Percentiles rank a stretch among this genome's conserved stretches.
phyloP scores from a whole-genome alignment of 2,113 vertebrate genomes.

The Smithornis capensis region DNA sequence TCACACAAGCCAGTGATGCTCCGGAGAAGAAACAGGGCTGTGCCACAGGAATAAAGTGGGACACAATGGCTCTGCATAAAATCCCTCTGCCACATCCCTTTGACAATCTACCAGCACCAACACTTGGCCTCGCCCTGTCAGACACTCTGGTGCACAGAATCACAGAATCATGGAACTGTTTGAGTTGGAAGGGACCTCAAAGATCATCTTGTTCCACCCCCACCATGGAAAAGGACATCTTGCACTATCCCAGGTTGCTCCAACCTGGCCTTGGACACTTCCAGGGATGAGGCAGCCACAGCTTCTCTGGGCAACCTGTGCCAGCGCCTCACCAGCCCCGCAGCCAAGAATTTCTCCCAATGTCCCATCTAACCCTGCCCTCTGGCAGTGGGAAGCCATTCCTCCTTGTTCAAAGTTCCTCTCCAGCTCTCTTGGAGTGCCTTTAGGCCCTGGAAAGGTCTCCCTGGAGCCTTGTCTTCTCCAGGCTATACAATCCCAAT shows the following conservation, averaged over 20 bases:
- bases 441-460: background rate
- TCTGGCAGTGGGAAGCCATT: background rate
- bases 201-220: background rate
- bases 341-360: background rate
- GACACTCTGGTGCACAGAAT: background rate
- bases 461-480: background rate
- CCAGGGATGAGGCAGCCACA: background rate
- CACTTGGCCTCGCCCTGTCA: fast-evolving
- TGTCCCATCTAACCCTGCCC: fast-evolving
- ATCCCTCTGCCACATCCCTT: background rate
- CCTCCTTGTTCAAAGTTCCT: background rate
- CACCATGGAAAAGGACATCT: background rate
- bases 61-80: background rate
- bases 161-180: background rate
- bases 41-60: fast-evolving
- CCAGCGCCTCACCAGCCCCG: background rate
- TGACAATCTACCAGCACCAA: fast-evolving
- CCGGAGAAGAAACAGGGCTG: fast-evolving
- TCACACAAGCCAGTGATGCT: fast-evolving
- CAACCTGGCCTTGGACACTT: fast-evolving
- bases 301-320: background rate
- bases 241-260: fast-evolving
- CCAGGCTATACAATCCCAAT: background rate
- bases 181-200: background rate
- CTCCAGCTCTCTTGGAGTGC: background rate